Base-by-base conservation (phyloP, 2,113 vertebrate genomes). In the Dipodomys stephensi region DNA sequence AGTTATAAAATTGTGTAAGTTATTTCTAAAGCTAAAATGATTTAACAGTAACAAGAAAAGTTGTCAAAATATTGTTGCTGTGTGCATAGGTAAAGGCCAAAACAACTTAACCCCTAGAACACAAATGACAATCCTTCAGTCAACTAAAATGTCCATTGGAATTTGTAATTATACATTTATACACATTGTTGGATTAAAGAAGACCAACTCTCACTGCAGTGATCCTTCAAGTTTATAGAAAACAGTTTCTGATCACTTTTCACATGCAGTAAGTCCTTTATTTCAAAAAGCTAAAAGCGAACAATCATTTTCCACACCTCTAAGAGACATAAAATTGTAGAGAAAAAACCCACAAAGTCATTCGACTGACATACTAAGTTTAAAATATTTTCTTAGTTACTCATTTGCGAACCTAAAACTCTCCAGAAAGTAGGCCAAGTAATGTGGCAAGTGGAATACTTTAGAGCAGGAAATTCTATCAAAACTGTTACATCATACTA, bases 11-110 rank as follows among this genome's bases (percentile, higher is more conserved):
- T 53, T 4, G 13, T 0, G 0, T 79, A 62, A 79, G 87, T 91
- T 72, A 84, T 49, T 91, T 81, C 6, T 73, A 74, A 94, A 96
- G 82, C 1, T n/a, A 92, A 35, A 86, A 67, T 46, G 68, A 19
- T 44, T 95, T 67, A 81, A 39, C 2, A 92, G 25, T 53, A 91
- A 83, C 9, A 90, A 74, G 30, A 69, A 83, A 6, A 88, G 62
- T 72, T 83, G 19, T 25, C 44, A 86, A 65, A 85, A 91, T 0
- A 93, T 0, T 30, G 11, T 10, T 39, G 27, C 82, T 76, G 15
- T 49, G 23, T 35, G 28, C 2, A 64, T 0, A 81, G 28, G 32
- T 9, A 39, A 16, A 87, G 49, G 30, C 3, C 6, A 49, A 57
- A 69, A 46, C 46, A 72, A 76, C 25, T 84, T 69, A 83, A 92